Conservation (phyloP, 2,113 vertebrate species). For the Empidonax alnorum region DNA sequence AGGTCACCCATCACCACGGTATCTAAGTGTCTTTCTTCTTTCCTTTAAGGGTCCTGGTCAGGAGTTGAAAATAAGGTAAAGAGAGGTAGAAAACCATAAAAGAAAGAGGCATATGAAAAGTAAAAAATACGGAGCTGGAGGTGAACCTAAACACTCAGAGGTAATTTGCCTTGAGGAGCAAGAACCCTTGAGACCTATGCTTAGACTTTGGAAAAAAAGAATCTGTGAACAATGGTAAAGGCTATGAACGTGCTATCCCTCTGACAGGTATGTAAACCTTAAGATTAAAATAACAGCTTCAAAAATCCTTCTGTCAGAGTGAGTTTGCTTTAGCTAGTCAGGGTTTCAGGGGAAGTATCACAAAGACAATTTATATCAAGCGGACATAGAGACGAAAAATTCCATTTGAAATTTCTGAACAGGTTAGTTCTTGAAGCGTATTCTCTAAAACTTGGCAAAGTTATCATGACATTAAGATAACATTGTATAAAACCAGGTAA, state of each 20-base stretch:
- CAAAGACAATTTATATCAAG: conserved; percentile 13
- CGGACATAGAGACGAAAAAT: background rate
- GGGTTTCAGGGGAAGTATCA: conserved; percentile 34
- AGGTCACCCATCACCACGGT: conserved; percentile 52
- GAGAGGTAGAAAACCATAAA: conserved; percentile 43
- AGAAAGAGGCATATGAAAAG: conserved; percentile 28
- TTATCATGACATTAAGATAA: background rate
- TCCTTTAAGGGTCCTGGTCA: conserved; percentile 33
- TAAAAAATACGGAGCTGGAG: background rate
- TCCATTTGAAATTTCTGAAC: background rate
- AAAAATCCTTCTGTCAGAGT: conserved; percentile 55
- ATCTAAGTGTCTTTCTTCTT: conserved; percentile 58
- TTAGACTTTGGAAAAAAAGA: conserved; percentile 52
- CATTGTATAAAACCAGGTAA: background rate
- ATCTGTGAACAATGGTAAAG: conserved; percentile 49
- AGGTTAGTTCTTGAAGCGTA: background rate
- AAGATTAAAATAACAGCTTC: conserved; percentile 64
- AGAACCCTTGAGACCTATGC: conserved; percentile 47
- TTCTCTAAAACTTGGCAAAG: background rate
- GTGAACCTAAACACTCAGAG: conserved; percentile 47
- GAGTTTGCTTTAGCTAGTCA: conserved; percentile 48
- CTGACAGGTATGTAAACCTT: conserved; percentile 63
- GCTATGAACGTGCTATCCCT: conserved; percentile 11
- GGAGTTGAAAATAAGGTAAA: conserved; percentile 45
- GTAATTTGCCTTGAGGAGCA: conserved; percentile 64